Conservation (phyloP, 2,113 vertebrate species). For the Syngnathus scovelli region DNA sequence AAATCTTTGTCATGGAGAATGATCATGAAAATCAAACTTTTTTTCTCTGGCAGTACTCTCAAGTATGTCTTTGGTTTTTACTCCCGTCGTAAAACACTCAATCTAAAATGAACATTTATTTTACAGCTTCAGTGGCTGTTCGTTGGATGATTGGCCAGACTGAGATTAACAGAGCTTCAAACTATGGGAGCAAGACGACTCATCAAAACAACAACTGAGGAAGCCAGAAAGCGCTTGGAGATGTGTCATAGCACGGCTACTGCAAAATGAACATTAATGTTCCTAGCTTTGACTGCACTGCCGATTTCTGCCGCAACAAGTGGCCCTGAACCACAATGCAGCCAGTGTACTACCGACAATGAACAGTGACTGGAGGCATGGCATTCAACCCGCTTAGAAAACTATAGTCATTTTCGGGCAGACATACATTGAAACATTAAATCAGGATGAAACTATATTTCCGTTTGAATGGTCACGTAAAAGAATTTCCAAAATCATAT, state of each 20-base stretch:
- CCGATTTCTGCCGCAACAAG: constrained; percentile 16
- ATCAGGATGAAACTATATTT: neutral
- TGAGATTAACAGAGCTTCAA: constrained; percentile 86
- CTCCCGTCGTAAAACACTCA: neutral
- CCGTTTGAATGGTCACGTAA: neutral
- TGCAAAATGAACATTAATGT: neutral
- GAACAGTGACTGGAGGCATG: neutral
- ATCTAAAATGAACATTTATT: constrained; percentile 14
- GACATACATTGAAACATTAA: neutral
- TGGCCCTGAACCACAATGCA: neutral
- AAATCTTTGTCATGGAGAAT: neutral
- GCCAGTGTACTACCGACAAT: neutral
- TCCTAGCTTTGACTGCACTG: neutral
- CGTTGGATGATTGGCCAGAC: constrained; percentile 97
- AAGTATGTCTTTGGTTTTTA: neutral
- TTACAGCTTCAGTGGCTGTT: constrained; percentile 80
- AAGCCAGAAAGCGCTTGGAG: neutral
- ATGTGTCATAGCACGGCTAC: constrained; percentile 29
- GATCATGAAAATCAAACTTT: neutral
- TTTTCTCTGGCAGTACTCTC: constrained; percentile 10
- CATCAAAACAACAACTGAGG: constrained; percentile 71
- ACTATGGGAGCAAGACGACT: constrained; percentile 80
- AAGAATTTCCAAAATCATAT: neutral
- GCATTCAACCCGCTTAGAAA: neutral
- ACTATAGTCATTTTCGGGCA: too few species aligned